Evolutionary conservation across 2,113 vertebrate species (phyloP).

Genomic region (Xiphophorus hellerii): DNA sequence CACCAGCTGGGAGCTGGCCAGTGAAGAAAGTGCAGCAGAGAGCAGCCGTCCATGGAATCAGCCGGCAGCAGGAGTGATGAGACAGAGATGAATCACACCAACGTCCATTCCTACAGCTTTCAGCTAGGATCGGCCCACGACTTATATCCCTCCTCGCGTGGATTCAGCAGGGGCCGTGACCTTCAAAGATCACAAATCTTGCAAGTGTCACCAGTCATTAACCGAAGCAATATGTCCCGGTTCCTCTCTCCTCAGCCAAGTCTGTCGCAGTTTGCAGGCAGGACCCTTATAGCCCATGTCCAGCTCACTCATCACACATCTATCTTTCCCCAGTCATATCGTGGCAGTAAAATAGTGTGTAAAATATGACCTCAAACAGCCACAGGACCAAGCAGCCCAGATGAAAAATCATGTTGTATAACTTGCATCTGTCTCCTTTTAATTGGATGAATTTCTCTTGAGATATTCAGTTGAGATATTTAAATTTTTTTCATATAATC

Average conservation of each 20-base stretch:
- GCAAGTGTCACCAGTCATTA: constrained; percentile 76
- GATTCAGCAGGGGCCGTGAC: constrained; percentile 64
- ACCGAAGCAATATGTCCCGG: constrained; percentile 73
- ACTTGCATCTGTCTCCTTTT: constrained; percentile 13
- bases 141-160: constrained; percentile 66
- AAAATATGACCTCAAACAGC: constrained; percentile 42
- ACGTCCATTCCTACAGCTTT: constrained; percentile 61
- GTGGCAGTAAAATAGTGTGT: constrained; percentile 23
- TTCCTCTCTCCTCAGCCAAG: constrained; percentile 45
- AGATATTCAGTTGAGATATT: constrained; percentile 21
- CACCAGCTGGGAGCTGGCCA: constrained; percentile 48
- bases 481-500: constrained; percentile 29
- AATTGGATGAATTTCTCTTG: constrained; percentile 13
- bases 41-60: constrained; percentile 51
- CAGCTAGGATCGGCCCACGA: constrained; percentile 58
- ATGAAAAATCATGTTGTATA: constrained; percentile 22
- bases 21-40: constrained; percentile 53
- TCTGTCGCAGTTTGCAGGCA: constrained; percentile 43
- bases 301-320: constrained; percentile 29
- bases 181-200: constrained; percentile 76
- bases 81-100: constrained; percentile 75
- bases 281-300: constrained; percentile 48
- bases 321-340: constrained; percentile 37
- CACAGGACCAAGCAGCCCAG: constrained; percentile 1
- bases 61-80: constrained; percentile 57